Percentiles rank a stretch among this genome's conserved stretches.
Evolutionary conservation across 2,113 vertebrate genomes (phyloP).

Genomic region (Dicentrarchus labrax): DNA sequence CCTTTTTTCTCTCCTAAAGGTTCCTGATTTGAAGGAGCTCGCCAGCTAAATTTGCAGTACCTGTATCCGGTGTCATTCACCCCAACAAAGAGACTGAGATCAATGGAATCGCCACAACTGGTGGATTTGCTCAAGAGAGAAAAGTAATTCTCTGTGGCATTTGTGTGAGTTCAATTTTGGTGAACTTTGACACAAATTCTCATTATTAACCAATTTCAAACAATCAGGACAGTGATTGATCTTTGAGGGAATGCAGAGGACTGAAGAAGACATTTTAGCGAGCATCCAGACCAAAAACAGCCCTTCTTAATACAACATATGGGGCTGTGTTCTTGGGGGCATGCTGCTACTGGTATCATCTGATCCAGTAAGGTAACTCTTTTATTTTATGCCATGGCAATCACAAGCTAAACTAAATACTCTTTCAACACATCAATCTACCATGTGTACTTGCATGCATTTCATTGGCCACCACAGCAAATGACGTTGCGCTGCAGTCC

Average conservation of each 20-base stretch:
- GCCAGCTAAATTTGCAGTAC: background rate
- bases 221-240: background rate
- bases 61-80: background rate
- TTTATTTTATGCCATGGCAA: background rate
- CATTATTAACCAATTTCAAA: background rate
- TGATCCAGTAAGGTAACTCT: background rate
- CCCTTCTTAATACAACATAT: no score
- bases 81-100: background rate
- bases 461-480: background rate
- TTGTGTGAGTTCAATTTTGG: background rate
- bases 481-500: background rate
- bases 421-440: background rate
- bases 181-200: background rate
- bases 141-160: background rate
- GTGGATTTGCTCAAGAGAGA: background rate
- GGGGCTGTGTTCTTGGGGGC: background rate
- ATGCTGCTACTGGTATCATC: background rate
- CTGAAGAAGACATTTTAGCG: background rate
- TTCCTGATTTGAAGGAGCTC: background rate
- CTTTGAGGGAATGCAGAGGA: background rate
- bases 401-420: background rate
- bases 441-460: background rate
- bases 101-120: background rate
- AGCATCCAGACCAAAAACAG: background rate
- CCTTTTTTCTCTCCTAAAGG: background rate